Evolutionary conservation across 2,113 vertebrate genomes (phyloP).

Genomic region (Hypanus sabinus): DNA sequence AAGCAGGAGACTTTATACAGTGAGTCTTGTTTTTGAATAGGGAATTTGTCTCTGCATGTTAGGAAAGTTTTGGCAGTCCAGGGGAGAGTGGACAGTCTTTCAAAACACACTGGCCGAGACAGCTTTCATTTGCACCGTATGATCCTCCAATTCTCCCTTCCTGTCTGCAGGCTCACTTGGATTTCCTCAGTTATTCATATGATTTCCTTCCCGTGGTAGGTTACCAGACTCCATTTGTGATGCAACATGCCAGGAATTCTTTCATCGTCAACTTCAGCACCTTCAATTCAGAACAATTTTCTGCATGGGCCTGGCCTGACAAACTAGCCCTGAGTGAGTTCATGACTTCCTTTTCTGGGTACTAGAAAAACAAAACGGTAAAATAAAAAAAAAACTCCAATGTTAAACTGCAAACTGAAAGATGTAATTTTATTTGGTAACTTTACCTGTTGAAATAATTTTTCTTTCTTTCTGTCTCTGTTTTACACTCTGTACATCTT

Average conservation of each 20-base stretch:
- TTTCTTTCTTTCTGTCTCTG: not conserved
- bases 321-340: not conserved
- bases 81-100: not conserved
- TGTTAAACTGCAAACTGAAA: not conserved
- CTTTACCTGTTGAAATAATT: not conserved
- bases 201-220: not conserved
- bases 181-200: not conserved
- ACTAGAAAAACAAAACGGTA: not conserved
- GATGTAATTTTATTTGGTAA: not conserved
- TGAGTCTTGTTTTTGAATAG: not conserved
- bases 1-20: not conserved
- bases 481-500: not conserved
- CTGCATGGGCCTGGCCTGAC: not conserved
- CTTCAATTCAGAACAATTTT: not conserved
- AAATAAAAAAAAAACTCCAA: not conserved
- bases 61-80: not conserved
- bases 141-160: not conserved
- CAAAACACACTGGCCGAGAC: not conserved
- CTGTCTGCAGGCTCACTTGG: not conserved
- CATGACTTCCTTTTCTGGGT: not conserved
- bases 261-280: not conserved
- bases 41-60: not conserved
- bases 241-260: not conserved
- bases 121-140: not conserved
- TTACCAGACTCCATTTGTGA: not conserved